Evolutionary conservation across 2,113 vertebrate genomes (phyloP).

Genomic region (Stegostoma tigrinum): DNA sequence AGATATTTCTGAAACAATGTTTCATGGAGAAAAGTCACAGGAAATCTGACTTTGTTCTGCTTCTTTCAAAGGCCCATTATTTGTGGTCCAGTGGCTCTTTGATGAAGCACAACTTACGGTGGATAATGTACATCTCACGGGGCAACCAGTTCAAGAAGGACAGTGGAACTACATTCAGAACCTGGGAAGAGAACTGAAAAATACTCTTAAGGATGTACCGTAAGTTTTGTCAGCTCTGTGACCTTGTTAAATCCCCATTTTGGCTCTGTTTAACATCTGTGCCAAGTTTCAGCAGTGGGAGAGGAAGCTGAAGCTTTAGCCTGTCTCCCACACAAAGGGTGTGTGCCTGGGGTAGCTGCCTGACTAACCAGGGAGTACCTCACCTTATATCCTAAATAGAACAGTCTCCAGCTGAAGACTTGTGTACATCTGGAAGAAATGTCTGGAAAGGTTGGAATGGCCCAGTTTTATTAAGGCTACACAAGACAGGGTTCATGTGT

Average conservation of each 20-base stretch:
- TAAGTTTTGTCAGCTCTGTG: slow-evolving; percentile 52
- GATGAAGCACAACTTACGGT: slow-evolving; percentile 93
- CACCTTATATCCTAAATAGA: neutral
- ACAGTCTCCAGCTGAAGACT: neutral
- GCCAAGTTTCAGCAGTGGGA: neutral
- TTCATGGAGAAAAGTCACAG: neutral
- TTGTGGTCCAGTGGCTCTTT: slow-evolving; percentile 96
- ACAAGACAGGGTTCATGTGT: no score
- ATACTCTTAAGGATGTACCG: slow-evolving; percentile 89
- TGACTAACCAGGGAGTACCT: neutral
- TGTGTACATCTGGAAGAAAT: neutral
- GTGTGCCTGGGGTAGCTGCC: neutral
- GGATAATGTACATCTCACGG: slow-evolving; percentile 90
- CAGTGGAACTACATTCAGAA: slow-evolving; percentile 98
- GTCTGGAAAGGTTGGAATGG: neutral
- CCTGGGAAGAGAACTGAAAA: slow-evolving; percentile 81
- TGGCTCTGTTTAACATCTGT: neutral
- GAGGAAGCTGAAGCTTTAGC: neutral
- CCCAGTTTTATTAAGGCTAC: no score
- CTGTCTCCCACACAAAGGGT: neutral
- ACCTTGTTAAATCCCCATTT: neutral
- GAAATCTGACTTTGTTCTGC: no score
- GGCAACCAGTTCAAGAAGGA: slow-evolving; percentile 89
- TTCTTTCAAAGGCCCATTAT: slow-evolving; percentile 73
- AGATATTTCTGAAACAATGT: neutral